A percentile compares a stretch with the other conserved stretches of the same genome.
phyloP scores from a whole-genome alignment of 2,888 invertebrate genomes.

The Belgica antarctica region DNA sequence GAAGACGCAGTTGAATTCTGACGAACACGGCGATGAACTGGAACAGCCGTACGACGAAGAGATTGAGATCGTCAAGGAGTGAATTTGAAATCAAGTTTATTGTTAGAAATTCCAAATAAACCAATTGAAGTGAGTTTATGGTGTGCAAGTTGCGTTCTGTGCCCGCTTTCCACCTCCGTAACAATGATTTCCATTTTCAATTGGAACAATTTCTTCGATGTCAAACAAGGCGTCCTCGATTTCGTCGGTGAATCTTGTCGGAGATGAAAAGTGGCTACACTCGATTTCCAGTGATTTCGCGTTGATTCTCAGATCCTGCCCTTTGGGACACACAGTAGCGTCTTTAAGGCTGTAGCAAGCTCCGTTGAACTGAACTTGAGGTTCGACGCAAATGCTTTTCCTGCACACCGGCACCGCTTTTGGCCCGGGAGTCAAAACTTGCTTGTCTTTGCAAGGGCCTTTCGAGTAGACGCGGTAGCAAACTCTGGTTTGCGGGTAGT shows the following conservation, averaged over 20 bases:
- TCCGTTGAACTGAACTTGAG: conserved; percentile 53
- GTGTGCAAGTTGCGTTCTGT: neutral
- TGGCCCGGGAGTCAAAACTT: conserved; percentile 60
- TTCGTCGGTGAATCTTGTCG: neutral
- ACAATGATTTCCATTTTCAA: neutral
- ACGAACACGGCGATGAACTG: conserved; percentile 49
- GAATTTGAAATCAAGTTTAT: neutral
- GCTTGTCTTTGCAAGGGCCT: conserved; percentile 62
- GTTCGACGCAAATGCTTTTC: conserved; percentile 63
- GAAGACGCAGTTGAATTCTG: conserved; percentile 55
- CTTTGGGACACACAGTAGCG: neutral
- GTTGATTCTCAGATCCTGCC: neutral
- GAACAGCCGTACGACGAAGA: conserved; percentile 50
- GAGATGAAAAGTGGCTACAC: neutral
- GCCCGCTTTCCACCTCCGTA: neutral
- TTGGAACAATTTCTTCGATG: too few species aligned
- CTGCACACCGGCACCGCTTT: conserved; percentile 61
- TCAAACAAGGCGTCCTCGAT: too few species aligned
- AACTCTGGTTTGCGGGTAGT: conserved; percentile 60
- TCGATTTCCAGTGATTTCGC: neutral
- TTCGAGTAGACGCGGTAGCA: conserved; percentile 64
- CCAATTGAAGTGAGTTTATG: neutral
- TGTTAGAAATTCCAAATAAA: neutral
- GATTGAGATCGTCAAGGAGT: conserved; percentile 26
- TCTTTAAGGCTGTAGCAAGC: conserved; percentile 1